A percentile compares a stretch with the other conserved stretches of the same genome.
Evolutionary conservation across 2,888 invertebrate species (phyloP).

Genomic region (Siphlonurus alternatus): DNA sequence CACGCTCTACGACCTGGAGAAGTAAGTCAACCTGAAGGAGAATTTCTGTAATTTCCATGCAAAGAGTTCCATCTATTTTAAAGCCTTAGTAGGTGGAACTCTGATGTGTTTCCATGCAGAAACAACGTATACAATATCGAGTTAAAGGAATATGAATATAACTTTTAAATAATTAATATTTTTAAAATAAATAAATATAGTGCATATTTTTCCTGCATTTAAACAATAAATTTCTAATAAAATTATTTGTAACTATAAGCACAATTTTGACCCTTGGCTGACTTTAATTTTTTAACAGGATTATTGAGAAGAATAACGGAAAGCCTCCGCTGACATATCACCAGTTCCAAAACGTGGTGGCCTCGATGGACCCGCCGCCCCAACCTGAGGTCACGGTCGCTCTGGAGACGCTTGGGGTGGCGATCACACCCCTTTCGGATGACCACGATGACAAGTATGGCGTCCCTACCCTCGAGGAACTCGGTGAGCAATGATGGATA

Average conservation of each 20-base stretch:
- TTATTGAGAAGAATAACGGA: constrained; percentile 65
- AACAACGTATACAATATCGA: too few species aligned
- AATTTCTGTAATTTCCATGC: too few species aligned
- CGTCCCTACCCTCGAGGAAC: constrained; percentile 69
- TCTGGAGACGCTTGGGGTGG: constrained; percentile 35
- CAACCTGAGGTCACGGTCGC: constrained; percentile 41
- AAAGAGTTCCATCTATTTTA: too few species aligned
- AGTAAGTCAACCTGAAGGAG: constrained; percentile 42
- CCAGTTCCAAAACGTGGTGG: constrained; percentile 65
- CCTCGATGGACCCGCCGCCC: constrained; percentile 57
- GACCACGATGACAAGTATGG: constrained; percentile 72
- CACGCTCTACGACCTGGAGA: constrained; percentile 63
- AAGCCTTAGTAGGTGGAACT: too few species aligned
- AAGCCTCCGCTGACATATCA: constrained; percentile 73
- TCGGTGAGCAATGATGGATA: constrained; percentile 34
- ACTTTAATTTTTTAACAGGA: too few species aligned
- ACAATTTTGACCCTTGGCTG: constrained; percentile 3
- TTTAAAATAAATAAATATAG: too few species aligned
- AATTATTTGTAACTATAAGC: too few species aligned
- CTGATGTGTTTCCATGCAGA: too few species aligned
- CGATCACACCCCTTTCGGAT: constrained; percentile 47
- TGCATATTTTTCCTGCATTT: too few species aligned
- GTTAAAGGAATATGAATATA: too few species aligned
- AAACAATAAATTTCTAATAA: too few species aligned
- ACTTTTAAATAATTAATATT: too few species aligned